Percentiles rank a stretch among this genome's conserved stretches.
Evolutionary conservation across 2,888 invertebrate species (phyloP).

Genomic region (Oligia latruncula): DNA sequence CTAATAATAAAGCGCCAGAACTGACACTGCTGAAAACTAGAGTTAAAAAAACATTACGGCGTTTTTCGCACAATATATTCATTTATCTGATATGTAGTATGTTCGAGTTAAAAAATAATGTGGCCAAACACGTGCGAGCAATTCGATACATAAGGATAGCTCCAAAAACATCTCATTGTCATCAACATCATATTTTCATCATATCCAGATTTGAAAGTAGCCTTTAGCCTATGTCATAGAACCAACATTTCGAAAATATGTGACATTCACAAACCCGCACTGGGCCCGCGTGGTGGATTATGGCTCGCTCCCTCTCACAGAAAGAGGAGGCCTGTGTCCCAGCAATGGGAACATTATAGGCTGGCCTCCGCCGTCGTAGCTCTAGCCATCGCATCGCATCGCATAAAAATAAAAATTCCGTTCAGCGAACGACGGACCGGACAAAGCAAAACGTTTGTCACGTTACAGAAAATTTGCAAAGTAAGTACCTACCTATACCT

Average conservation of each 20-base stretch:
- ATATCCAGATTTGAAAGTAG: neutral
- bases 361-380: too few species aligned
- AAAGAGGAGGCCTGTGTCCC: too few species aligned
- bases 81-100: too few species aligned
- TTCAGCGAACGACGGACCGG: neutral
- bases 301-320: too few species aligned
- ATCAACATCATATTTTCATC: constrained; percentile 5
- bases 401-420: neutral
- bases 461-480: constrained; percentile 30
- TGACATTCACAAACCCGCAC: too few species aligned
- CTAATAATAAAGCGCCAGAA: neutral
- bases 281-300: too few species aligned
- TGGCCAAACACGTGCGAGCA: constrained; percentile 13
- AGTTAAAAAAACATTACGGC: too few species aligned
- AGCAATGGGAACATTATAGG: too few species aligned
- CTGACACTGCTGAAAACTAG: neutral
- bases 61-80: neutral
- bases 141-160: neutral
- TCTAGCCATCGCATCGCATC: too few species aligned
- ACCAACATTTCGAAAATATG: too few species aligned
- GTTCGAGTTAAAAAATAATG: too few species aligned
- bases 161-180: neutral
- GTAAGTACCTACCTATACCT: constrained; percentile 13
- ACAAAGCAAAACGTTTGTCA: constrained; percentile 22
- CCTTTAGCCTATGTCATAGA: too few species aligned